Percentiles rank a stretch among this genome's conserved stretches.
These are phyloP conservation scores for Eulithis testata DNA, from an alignment of 2,888 invertebrate genomes.

Conservation along the genomic window DNA sequence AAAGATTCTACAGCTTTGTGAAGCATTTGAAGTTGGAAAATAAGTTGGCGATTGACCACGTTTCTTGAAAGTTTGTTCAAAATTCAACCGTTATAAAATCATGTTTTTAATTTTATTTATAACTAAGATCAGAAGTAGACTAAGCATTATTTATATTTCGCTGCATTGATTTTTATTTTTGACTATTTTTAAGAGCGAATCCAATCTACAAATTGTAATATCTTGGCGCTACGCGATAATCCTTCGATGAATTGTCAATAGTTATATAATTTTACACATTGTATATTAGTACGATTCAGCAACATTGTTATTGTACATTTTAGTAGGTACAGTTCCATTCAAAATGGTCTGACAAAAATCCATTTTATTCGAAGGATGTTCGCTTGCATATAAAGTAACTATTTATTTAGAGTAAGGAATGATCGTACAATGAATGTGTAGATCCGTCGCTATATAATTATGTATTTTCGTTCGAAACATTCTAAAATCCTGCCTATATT, in stretches of 20 bases:
- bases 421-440: slow-evolving; percentile 51
- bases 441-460: slow-evolving; percentile 25
- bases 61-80: background rate
- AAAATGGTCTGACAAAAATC: slow-evolving; percentile 27
- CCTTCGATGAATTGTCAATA: slow-evolving; percentile 43
- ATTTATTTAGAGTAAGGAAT: slow-evolving; percentile 67
- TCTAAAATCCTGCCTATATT: slow-evolving; percentile 18
- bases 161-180: slow-evolving; percentile 33
- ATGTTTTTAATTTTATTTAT: slow-evolving; percentile 27
- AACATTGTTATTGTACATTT: slow-evolving; percentile 20
- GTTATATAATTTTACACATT: slow-evolving; percentile 34
- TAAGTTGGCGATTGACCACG: background rate
- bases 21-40: background rate
- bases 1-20: background rate
- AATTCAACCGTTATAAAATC: background rate
- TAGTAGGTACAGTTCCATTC: slow-evolving; percentile 31
- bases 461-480: slow-evolving; percentile 20
- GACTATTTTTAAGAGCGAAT: slow-evolving; percentile 38
- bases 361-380: slow-evolving; percentile 53
- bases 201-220: slow-evolving; percentile 55
- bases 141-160: slow-evolving; percentile 39
- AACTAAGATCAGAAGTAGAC: slow-evolving; percentile 24
- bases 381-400: slow-evolving; percentile 52
- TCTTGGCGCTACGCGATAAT: slow-evolving; percentile 37
- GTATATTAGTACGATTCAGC: slow-evolving; percentile 20